Evolutionary conservation across 1,140 invertebrate genomes (phyloP), one percentile per base, ranked within the genome.

Genomic region (Nasonia giraulti): DNA sequence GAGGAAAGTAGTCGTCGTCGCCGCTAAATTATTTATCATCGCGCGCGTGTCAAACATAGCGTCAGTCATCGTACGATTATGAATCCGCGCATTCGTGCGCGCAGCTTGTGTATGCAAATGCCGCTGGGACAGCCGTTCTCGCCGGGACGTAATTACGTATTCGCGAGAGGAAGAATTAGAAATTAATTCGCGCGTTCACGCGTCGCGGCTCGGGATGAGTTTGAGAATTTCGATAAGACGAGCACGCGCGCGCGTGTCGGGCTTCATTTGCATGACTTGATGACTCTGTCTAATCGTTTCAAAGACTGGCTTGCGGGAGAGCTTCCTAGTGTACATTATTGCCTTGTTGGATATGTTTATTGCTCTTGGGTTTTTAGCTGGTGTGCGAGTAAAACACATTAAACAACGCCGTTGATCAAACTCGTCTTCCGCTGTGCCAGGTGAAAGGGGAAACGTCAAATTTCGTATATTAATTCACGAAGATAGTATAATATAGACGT

Each of bases 131-230:
- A 31, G 68, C 23, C 27, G 68, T 17, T 31, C 68, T n/a, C 23
- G n/a, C 0, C 68, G 68, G 10, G 6, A 12, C 17, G 14, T 71
- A 31, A 71, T 71, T 33, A 33, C 68, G 68, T 62, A 62, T 27
- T 71, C 23, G 27, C 68, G 23, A 71, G 74, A 47, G 75, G 20
- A 12, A 50, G 75, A 55, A 55, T n/a, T n/a, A n/a, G n/a, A 55
- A 77, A 77, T 47, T 27, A 77, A 77, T 55, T 44, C 7, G 37
- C 68, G 10, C 75, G 75, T 47, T 55, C 77, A 66, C 77, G 44
- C 77, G 77, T 2, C 8, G 33, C 8, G 3, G 14, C n/a, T 5
- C 0, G 5, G 4, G 23, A 40, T 33, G 37, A 75, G 20, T 62
- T 62, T 17, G 75, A 23, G 40, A 23, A 27, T 50, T 23, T 31